These are phyloP conservation scores for Crocuta crocuta DNA, from an alignment of 2,113 vertebrate genomes.

Conservation along the genomic window DNA sequence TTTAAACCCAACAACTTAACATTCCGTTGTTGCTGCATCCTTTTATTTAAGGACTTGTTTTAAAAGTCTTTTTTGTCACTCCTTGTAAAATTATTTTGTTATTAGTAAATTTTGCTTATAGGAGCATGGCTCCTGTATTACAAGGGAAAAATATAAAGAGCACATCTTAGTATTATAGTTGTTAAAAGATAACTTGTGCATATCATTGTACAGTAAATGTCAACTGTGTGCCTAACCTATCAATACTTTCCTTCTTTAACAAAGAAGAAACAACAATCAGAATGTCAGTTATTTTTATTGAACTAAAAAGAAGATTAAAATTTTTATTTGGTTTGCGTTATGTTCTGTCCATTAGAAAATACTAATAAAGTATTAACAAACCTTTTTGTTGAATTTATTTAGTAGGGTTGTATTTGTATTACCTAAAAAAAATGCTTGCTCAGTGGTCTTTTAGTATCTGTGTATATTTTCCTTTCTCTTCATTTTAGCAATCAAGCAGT, in stretches of 20 bases:
- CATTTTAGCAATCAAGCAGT: slow-evolving; percentile 38
- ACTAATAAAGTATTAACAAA: slow-evolving; percentile 99
- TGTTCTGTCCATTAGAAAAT: slow-evolving; percentile 95
- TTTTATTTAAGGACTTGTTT: slow-evolving; percentile 98
- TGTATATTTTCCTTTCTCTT: slow-evolving; percentile 36
- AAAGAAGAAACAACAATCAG: slow-evolving; percentile 88
- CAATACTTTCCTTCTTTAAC: slow-evolving; percentile 88
- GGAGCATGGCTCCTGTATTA: slow-evolving; percentile 85
- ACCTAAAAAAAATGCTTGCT: slow-evolving; percentile 26
- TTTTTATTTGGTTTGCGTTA: slow-evolving; percentile 93
- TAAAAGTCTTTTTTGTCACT: slow-evolving; percentile 94
- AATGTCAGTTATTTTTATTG: slow-evolving; percentile 93
- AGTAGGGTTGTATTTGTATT: slow-evolving; percentile 73
- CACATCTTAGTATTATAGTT: slow-evolving; percentile 91
- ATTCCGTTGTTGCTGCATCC: slow-evolving; percentile 92
- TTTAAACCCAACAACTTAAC: slow-evolving; percentile 89
- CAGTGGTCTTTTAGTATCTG: not conserved
- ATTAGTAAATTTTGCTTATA: slow-evolving; percentile 83
- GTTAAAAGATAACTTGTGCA: slow-evolving; percentile 93
- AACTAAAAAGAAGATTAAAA: slow-evolving; percentile 90
- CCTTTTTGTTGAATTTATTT: slow-evolving; percentile 81
- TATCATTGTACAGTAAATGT: slow-evolving; percentile 97
- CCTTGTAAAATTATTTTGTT: slow-evolving; percentile 86
- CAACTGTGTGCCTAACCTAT: slow-evolving; percentile 97
- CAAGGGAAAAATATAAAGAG: slow-evolving; percentile 88